These are phyloP conservation scores for Anolis sagrei DNA, from an alignment of 2,113 vertebrate species.

Conservation along the genomic window DNA sequence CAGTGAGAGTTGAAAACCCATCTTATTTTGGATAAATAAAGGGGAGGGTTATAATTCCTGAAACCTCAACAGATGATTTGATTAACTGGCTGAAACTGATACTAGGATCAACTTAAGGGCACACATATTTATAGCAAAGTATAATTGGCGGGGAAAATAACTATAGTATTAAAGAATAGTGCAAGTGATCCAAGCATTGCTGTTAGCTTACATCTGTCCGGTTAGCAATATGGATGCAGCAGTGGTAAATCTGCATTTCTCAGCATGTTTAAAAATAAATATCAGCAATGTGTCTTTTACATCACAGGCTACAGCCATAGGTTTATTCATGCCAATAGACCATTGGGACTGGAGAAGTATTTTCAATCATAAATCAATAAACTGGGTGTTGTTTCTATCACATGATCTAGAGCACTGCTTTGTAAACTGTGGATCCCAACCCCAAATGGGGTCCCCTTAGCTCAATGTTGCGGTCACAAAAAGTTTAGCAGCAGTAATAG, in stretches of 20 bases:
- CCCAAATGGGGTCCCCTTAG: too few relatives aligned
- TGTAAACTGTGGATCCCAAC: too few relatives aligned
- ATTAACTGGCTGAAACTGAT: constrained; percentile 71
- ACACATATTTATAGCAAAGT: constrained; percentile 71
- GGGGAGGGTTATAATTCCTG: constrained; percentile 61
- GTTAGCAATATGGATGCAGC: constrained; percentile 30
- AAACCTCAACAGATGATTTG: constrained; percentile 69
- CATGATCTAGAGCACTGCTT: too few relatives aligned
- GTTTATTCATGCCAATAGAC: background rate
- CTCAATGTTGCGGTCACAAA: too few relatives aligned
- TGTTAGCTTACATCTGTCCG: constrained; percentile 54
- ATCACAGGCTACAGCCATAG: constrained; percentile 7
- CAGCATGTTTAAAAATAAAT: constrained; percentile 7
- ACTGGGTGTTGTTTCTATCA: too few relatives aligned
- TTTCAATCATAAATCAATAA: too few relatives aligned
- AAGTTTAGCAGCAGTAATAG: too few relatives aligned
- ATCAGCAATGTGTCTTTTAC: constrained; percentile 23
- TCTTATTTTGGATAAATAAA: constrained; percentile 69
- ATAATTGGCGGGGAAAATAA: constrained; percentile 71
- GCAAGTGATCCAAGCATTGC: constrained; percentile 56
- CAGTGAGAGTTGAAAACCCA: constrained; percentile 47
- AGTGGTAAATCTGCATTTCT: constrained; percentile 30
- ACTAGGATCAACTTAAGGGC: constrained; percentile 69
- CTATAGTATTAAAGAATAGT: constrained; percentile 65
- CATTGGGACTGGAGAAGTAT: too few relatives aligned